These are phyloP conservation scores for Marisa cornuarietis DNA, from an alignment of 1,140 invertebrate genomes.

Conservation along the genomic window DNA sequence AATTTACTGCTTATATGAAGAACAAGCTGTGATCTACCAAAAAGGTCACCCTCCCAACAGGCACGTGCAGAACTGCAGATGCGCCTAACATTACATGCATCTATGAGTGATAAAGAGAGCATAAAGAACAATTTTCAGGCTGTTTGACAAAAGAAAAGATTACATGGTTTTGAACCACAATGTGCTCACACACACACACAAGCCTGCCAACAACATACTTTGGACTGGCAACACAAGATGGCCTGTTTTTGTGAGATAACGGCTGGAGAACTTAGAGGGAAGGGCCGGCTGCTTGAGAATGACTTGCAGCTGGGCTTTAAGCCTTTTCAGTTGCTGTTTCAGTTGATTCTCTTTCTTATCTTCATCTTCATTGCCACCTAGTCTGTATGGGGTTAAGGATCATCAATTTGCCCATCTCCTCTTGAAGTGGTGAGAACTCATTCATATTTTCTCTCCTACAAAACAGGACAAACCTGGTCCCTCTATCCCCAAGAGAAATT, in stretches of 20 bases:
- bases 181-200: too few species aligned
- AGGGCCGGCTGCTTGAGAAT: constrained; percentile 75
- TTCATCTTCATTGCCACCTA: neutral
- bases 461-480: neutral
- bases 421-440: neutral
- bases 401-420: neutral
- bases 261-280: constrained; percentile 76
- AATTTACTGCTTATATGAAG: too few species aligned
- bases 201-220: constrained; percentile 8
- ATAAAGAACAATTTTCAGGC: too few species aligned
- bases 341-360: constrained; percentile 50
- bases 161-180: too few species aligned
- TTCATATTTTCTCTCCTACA: neutral
- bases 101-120: too few species aligned
- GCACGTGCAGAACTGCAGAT: too few species aligned
- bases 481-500: too few species aligned
- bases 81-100: too few species aligned
- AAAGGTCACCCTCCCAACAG: too few species aligned
- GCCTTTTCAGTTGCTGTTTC: constrained; percentile 65
- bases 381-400: constrained; percentile 1
- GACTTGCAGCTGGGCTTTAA: constrained; percentile 69
- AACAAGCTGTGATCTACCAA: too few species aligned
- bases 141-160: too few species aligned
- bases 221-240: constrained; percentile 41
- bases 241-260: constrained; percentile 68